phyloP scores from a whole-genome alignment of 2,113 vertebrate species.

The Sebastes fasciatus region DNA sequence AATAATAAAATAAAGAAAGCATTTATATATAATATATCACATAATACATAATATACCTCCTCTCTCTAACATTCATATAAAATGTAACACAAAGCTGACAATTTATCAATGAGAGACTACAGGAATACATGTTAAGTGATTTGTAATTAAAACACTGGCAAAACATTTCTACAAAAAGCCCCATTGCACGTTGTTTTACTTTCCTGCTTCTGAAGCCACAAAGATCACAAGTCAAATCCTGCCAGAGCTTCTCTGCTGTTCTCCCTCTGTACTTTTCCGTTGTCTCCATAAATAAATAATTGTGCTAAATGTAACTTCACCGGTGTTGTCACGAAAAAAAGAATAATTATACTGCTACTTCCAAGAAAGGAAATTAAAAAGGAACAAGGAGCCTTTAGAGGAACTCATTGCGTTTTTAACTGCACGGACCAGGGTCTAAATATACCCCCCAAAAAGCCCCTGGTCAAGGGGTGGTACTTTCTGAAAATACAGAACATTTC shows the following conservation, averaged over 20 bases:
- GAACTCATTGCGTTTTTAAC: too few relatives aligned
- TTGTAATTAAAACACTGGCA: neutral
- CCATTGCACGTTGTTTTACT: neutral
- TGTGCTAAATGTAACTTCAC: neutral
- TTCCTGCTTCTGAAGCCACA: constrained; percentile 4
- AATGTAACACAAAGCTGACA: neutral
- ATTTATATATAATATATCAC: too few relatives aligned
- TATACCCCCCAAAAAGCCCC: too few relatives aligned
- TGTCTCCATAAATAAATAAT: constrained; percentile 9
- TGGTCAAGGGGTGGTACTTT: too few relatives aligned
- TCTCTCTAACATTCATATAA: too few relatives aligned
- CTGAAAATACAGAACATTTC: too few relatives aligned
- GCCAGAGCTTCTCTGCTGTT: neutral
- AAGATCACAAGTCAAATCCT: neutral
- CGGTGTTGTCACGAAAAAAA: neutral
- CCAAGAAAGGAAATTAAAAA: neutral
- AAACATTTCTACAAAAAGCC: neutral
- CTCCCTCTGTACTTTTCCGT: constrained; percentile 9
- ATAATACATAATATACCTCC: too few relatives aligned
- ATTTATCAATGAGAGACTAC: neutral
- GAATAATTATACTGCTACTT: neutral
- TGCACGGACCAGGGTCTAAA: too few relatives aligned
- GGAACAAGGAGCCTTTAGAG: too few relatives aligned
- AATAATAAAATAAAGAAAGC: too few relatives aligned
- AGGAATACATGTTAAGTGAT: neutral